Conservation (phyloP, 2,113 vertebrate species). For the Xiphophorus maculatus region DNA sequence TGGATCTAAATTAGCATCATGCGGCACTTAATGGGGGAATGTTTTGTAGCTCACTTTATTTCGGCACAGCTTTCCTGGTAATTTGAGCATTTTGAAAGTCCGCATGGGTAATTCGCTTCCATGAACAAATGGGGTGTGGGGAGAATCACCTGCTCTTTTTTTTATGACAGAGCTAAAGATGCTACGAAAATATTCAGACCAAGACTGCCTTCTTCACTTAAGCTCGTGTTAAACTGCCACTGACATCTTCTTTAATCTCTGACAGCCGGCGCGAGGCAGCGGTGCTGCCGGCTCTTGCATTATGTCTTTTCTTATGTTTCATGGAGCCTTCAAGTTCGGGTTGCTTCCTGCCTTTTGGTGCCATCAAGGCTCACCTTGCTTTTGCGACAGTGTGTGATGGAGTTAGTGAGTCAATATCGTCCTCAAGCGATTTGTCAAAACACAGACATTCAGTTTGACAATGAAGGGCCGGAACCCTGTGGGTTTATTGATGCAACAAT, state of each 20-base stretch:
- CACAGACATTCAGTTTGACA: conserved; percentile 19
- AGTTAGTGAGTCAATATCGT: conserved; percentile 58
- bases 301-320: conserved; percentile 69
- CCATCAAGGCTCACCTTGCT: conserved; percentile 55
- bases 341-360: conserved; percentile 41
- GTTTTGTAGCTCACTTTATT: conserved; percentile 45
- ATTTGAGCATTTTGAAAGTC: conserved; percentile 12
- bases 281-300: conserved; percentile 53
- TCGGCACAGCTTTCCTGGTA: conserved; percentile 33
- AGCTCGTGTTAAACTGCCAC: conserved; percentile 78
- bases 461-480: conserved; percentile 19
- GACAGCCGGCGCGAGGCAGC: conserved; percentile 61
- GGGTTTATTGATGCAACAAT: conserved; percentile 1
- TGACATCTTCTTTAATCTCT: conserved; percentile 83
- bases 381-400: conserved; percentile 54
- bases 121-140: conserved; percentile 31
- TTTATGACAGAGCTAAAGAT: conserved; percentile 75
- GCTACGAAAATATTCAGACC: conserved; percentile 61
- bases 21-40: conserved; percentile 44
- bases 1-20: conserved; percentile 62
- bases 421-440: conserved; percentile 49
- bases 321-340: conserved; percentile 45
- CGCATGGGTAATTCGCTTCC: conserved; percentile 49
- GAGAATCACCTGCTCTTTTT: conserved; percentile 74
- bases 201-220: conserved; percentile 70